Evolutionary conservation across 2,888 invertebrate species (phyloP).

Genomic region (Oconnorella tubifera): DNA sequence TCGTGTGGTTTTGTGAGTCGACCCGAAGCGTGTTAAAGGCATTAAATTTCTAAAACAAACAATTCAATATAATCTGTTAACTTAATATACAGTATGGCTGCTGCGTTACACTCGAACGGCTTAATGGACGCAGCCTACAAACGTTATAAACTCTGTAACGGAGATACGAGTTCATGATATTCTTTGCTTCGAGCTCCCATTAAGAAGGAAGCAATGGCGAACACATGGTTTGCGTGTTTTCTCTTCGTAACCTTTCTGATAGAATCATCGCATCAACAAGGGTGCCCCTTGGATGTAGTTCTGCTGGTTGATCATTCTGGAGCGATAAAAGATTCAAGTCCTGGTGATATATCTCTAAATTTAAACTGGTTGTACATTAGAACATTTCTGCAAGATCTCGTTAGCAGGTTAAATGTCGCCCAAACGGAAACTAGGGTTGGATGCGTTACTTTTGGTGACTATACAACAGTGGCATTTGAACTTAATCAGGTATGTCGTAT

Average conservation of each 20-base stretch:
- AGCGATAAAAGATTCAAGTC: background rate
- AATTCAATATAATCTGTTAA: no score
- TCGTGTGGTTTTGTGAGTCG: no score
- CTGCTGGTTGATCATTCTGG: conserved; percentile 12
- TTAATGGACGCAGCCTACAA: no score
- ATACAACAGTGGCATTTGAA: background rate
- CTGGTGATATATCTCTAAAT: background rate
- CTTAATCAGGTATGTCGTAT: background rate
- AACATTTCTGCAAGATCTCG: background rate
- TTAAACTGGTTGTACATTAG: conserved; percentile 3
- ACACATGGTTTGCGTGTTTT: background rate
- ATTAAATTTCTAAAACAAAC: no score
- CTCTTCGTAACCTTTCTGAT: background rate
- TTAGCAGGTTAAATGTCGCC: background rate
- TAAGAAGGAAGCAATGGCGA: background rate
- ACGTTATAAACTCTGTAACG: no score
- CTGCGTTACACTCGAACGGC: no score
- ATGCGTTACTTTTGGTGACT: background rate
- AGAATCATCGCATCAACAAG: background rate
- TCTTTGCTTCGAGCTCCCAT: background rate
- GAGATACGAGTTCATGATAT: no score
- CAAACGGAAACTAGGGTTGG: background rate
- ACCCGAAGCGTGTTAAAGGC: no score
- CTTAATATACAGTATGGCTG: no score
- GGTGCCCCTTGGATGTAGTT: conserved; percentile 14